Conservation (phyloP, 92 coral and sea anemone genomes). For the Epizoanthus scotinus region DNA sequence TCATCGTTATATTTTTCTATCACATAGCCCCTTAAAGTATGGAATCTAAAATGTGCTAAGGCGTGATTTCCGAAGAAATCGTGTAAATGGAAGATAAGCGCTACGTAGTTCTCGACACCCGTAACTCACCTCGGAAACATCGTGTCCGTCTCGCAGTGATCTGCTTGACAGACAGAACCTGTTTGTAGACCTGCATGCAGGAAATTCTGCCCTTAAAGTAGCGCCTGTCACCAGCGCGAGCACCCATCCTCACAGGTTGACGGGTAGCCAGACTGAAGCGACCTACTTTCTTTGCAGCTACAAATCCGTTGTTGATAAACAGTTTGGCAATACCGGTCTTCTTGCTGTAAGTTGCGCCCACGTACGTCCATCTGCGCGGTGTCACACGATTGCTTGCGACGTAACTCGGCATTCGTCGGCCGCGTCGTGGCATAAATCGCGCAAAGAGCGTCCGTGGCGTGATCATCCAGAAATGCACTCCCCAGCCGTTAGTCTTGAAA, state of each 20-base stretch:
- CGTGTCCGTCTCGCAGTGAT: constrained; percentile 57
- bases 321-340: constrained; percentile 65
- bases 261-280: constrained; percentile 60
- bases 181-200: constrained; percentile 75
- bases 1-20: too few species aligned
- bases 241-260: constrained; percentile 72
- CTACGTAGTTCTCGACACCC: not conserved
- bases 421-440: constrained; percentile 57
- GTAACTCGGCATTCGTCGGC: constrained; percentile 48
- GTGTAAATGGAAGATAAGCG: not conserved
- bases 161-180: constrained; percentile 45
- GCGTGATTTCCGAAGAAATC: too few species aligned
- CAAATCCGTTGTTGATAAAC: constrained; percentile 64
- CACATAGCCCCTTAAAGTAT: too few species aligned
- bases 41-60: too few species aligned
- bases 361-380: constrained; percentile 67
- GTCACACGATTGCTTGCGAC: constrained; percentile 46
- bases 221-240: constrained; percentile 56
- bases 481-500: constrained; percentile 78
- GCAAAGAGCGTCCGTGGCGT: constrained; percentile 44
- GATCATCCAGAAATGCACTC: constrained; percentile 72
- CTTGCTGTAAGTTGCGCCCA: constrained; percentile 65
- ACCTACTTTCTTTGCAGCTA: constrained; percentile 50
- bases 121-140: constrained; percentile 69
- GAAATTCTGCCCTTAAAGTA: constrained; percentile 72